These are phyloP conservation scores for Liodrosophila aerea DNA, from an alignment of 2,888 invertebrate species.

Conservation along the genomic window DNA sequence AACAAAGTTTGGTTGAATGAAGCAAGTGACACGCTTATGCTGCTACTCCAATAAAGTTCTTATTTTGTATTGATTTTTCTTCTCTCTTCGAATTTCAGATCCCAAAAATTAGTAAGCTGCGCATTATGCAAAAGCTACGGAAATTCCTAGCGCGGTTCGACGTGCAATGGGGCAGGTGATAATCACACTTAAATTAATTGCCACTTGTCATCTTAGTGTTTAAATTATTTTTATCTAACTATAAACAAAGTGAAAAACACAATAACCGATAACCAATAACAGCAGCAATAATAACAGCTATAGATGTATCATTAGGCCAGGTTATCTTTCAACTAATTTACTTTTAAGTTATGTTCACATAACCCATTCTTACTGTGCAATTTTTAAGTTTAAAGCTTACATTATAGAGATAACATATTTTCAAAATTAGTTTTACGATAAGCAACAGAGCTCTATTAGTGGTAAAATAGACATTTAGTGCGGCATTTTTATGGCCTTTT, in stretches of 20 bases:
- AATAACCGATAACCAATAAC: too few species aligned
- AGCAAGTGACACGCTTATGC: constrained; percentile 52
- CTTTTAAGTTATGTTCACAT: constrained; percentile 40
- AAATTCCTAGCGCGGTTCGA: constrained; percentile 57
- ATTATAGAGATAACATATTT: constrained; percentile 28
- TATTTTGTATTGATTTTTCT: constrained; percentile 7
- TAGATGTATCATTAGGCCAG: constrained; percentile 31
- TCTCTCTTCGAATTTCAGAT: constrained; percentile 48
- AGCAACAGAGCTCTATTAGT: constrained; percentile 72
- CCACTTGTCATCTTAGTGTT: constrained; percentile 77
- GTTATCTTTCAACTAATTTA: constrained; percentile 37
- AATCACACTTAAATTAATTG: constrained; percentile 77
- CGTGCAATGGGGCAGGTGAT: constrained; percentile 70
- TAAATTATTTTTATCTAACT: constrained; percentile 73
- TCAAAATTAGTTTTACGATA: constrained; percentile 65
- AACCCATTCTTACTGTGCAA: constrained; percentile 54
- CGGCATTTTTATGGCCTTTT: constrained; percentile 40
- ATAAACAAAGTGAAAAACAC: constrained; percentile 23
- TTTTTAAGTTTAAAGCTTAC: constrained; percentile 48
- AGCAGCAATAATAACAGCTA: constrained; percentile 18
- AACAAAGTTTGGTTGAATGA: too few species aligned
- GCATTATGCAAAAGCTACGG: constrained; percentile 56
- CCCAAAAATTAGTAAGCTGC: constrained; percentile 68
- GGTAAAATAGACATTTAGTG: constrained; percentile 20
- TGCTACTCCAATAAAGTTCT: constrained; percentile 13